Base-by-base conservation (phyloP, 2,113 vertebrate species). In the Deroptyus accipitrinus region DNA sequence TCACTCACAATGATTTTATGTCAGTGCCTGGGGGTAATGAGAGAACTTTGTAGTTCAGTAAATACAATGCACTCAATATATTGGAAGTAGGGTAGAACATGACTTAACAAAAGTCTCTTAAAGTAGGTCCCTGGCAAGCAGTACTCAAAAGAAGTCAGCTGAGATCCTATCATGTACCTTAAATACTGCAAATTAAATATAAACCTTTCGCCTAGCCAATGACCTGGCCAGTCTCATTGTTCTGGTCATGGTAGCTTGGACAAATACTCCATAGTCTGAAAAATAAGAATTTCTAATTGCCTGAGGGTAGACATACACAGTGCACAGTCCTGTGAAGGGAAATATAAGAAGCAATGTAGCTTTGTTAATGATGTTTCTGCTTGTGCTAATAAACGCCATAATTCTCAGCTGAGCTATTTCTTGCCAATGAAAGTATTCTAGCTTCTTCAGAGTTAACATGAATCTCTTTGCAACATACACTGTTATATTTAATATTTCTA, bases 21-120 rank as follows among this genome's bases (percentile, higher is more conserved):
- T 91, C 79, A 88, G 77, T 76, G 91, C 86, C 90, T 95, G 72
- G 35, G 76, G 76, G 85, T 88, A 90, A 81, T 70, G 92, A 88
- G 85, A 95, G 72, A 90, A 75, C 64, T 83, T 63, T 81, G 49
- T 59, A 75, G 75, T 19, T 83, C 84, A 90, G 72, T 63, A 88
- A 83, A 80, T 10, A 59, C 41, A 83, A 15, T 62, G 73, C n/a
- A 68, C 76, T 86, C 51, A 35, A 20, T 72, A 63, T 68, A 80
- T 18, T 86, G 69, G 57, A 64, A 92, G 17, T 81, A 57, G 90
- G 54, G 59, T 59, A 62, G 88, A 92, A 72, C 64, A 86, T 18
- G 76, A 51, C 33, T 74, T 70, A 24, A 66, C 10, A 82, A 35
- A 42, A 67, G 11, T 6, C 39, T 85, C 72, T 70, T 93, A 73